A percentile compares a stretch with the other conserved stretches of the same genome.
Conservation (phyloP, 2,797 vertebrate genomes). For the Eulemur coronatus region DNA sequence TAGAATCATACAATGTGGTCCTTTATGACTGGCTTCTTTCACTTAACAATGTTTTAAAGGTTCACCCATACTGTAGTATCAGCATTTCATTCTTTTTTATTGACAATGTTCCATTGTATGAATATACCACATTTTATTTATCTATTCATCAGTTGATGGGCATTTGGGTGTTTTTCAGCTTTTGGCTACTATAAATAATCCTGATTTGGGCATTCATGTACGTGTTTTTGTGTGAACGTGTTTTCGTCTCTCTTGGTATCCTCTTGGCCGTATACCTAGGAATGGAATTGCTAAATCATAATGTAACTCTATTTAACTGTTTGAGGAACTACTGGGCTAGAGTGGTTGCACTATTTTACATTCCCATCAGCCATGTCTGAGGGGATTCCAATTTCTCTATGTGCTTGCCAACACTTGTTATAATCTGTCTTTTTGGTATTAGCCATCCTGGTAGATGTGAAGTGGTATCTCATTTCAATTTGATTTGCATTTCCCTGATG, state of each 20-base stretch:
- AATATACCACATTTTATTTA: not conserved
- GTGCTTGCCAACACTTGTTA: not conserved
- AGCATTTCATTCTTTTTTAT: not conserved
- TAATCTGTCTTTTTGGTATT: not conserved
- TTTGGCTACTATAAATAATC: not conserved
- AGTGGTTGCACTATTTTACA: not conserved
- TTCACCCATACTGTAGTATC: not conserved
- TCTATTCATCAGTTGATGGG: not conserved
- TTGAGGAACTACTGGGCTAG: not conserved
- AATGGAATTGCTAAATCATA: not conserved
- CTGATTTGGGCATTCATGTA: not conserved
- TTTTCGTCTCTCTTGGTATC: slow-evolving; percentile 2
- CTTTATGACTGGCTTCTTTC: not conserved
- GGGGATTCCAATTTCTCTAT: not conserved
- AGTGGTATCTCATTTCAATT: not conserved
- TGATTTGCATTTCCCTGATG: not conserved
- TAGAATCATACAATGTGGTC: not conserved
- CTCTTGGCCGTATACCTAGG: not conserved
- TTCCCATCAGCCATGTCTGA: not conserved
- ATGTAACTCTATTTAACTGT: not conserved
- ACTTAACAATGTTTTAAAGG: not conserved
- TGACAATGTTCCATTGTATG: not conserved
- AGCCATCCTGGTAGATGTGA: not conserved
- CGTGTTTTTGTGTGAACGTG: not conserved
- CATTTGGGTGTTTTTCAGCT: not conserved